Conservation (phyloP, 2,797 vertebrate species). For the Vultur gryphus region DNA sequence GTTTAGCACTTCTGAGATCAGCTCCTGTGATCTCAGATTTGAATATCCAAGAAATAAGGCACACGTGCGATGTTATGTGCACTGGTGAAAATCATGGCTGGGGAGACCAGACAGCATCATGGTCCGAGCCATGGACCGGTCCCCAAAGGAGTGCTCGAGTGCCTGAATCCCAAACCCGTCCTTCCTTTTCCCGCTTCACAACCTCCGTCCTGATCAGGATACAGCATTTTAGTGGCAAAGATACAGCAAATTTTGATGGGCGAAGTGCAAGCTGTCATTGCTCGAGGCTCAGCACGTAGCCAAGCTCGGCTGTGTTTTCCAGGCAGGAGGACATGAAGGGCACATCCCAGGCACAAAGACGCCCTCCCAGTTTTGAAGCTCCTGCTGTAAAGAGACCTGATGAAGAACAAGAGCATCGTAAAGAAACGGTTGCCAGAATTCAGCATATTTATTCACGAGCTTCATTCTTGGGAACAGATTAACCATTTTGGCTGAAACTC, state of each 20-base stretch:
- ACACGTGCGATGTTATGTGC: rapidly evolving
- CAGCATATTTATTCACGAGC: background rate
- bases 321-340: background rate
- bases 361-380: background rate
- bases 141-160: background rate
- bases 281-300: background rate
- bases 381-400: background rate
- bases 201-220: no score
- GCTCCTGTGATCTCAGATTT: background rate
- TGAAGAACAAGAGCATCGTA: rapidly evolving
- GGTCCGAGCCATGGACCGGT: rapidly evolving
- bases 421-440: background rate
- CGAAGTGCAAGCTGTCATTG: background rate
- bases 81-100: rapidly evolving
- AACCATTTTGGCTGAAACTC: slow-evolving; percentile 26
- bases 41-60: background rate
- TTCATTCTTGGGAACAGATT: slow-evolving; percentile 14
- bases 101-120: background rate
- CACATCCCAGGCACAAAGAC: background rate
- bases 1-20: background rate
- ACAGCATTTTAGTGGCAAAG: background rate
- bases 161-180: background rate
- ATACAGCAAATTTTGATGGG: background rate
- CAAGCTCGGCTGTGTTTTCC: background rate
- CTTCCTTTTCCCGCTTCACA: background rate